These are phyloP conservation scores for Dermatophagoides farinae DNA, from an alignment of 1,140 invertebrate genomes.

Conservation along the genomic window DNA sequence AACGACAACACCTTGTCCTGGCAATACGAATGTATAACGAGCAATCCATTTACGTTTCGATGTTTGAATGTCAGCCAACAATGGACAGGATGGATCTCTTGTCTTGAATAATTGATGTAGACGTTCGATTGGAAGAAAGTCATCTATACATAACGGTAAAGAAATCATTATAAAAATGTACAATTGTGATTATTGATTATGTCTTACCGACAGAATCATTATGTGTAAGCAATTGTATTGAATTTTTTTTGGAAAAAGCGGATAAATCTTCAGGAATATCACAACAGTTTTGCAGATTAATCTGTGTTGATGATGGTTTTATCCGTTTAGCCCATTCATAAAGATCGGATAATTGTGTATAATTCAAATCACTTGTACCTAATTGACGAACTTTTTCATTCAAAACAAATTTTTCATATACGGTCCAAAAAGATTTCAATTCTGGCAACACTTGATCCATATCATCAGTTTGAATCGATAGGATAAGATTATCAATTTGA, in stretches of 20 bases:
- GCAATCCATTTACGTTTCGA: conserved; percentile 43
- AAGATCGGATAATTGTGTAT: conserved; percentile 47
- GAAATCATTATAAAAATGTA: conserved; percentile 1
- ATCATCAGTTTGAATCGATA: conserved; percentile 40
- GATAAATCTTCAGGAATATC: conserved; percentile 74
- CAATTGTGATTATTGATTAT: background rate
- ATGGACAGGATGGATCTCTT: conserved; percentile 20
- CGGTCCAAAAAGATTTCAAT: conserved; percentile 47
- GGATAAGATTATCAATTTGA: conserved; percentile 48
- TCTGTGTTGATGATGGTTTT: conserved; percentile 78
- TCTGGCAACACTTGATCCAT: conserved; percentile 33
- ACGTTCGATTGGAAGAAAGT: conserved; percentile 13
- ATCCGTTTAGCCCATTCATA: conserved; percentile 47
- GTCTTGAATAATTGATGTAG: conserved; percentile 24
- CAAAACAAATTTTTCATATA: conserved; percentile 44
- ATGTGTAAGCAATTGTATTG: conserved; percentile 82
- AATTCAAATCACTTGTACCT: conserved; percentile 73
- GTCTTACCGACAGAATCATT: conserved; percentile 64
- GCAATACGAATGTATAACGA: conserved; percentile 64
- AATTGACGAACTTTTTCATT: conserved; percentile 44
- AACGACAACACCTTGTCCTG: conserved; percentile 65
- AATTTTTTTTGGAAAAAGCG: conserved; percentile 66
- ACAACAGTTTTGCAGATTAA: conserved; percentile 84
- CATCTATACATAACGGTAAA: background rate
- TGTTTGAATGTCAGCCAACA: conserved; percentile 23